Evolutionary conservation across 2,888 invertebrate genomes (phyloP), one percentile per base, ranked within the genome.

Genomic region (Oxyscelio sp.): DNA sequence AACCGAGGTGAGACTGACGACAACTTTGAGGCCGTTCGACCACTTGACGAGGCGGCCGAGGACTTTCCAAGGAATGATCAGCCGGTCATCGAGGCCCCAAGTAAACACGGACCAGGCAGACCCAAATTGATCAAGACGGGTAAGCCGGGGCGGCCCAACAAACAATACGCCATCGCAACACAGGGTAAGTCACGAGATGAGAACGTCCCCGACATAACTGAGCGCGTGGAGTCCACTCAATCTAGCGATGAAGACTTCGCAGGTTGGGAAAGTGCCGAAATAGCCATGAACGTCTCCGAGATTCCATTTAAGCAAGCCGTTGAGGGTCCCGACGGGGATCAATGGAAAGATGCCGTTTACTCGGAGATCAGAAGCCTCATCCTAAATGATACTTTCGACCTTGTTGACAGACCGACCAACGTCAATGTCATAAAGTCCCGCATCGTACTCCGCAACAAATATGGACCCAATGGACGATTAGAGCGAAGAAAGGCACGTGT

Each of bases 271-370:
- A 38, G 4, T 11, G 40, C 34, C 0, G 56, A 56, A 5, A 4
- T 56, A 8, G 40, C 21, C 5, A 21, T 63, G 17, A 22, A 19
- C 22, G 43, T 43, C 13, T 27, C 9, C 21, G 73, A 73, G 34
- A 27, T 77, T 52, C 38, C 68, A 31, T 27, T 73, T 38, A 27
- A 31, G 43, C 40, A 59, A 17, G 65, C 77, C 43, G 19, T 85
- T 22, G 21, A 59, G 5, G 78, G 48, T 15, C 79, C 79, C 27
- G 54, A 85, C 9, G 40, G 38, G 11, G 52, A 34, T 17, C 68
- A 85, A 58, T 85, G 85, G 82, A 50, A 66, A 19, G 56, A 85
- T 9, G 80, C 63, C 48, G 61, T 85, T n/a, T 50, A 79, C 17
- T 1, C 45, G 3, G 81, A 86, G 21, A 27, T 81, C 0, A 78